Percentiles rank a stretch among this genome's conserved stretches.
phyloP scores from a whole-genome alignment of 2,797 vertebrate genomes.

The Heterohyrax brucei region DNA sequence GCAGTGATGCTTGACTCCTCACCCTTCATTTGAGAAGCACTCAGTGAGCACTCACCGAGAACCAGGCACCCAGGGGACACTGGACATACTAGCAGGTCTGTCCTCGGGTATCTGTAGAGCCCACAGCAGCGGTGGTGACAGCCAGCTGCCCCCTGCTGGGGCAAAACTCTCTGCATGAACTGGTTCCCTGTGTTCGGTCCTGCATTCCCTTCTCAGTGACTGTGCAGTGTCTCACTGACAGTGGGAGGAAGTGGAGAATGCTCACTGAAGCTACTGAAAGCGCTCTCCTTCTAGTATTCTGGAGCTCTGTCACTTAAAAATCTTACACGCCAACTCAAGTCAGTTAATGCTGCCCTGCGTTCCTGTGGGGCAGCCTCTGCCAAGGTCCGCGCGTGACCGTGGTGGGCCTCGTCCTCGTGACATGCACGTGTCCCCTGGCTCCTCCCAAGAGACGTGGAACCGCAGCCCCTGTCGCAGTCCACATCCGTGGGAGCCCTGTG shows the following conservation, averaged over 20 bases:
- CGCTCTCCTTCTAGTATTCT: constrained; percentile 33
- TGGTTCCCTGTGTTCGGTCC: not conserved
- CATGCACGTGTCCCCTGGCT: not conserved
- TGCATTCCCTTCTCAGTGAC: not conserved
- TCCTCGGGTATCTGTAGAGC: not conserved
- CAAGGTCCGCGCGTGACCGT: not conserved
- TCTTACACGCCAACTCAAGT: not conserved
- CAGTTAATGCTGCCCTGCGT: not conserved
- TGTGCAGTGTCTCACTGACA: not conserved
- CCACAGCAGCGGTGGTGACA: no score
- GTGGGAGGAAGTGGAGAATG: not conserved
- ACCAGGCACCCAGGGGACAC: no score
- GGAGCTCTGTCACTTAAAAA: constrained; percentile 53
- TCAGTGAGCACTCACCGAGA: not conserved
- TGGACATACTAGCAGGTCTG: no score
- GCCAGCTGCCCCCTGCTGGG: not conserved
- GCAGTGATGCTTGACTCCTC: not conserved
- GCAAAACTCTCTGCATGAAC: not conserved
- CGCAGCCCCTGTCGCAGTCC: constrained; percentile 71
- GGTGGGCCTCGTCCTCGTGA: not conserved
- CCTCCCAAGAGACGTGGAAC: constrained; percentile 14
- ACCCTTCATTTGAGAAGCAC: not conserved
- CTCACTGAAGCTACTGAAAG: constrained; percentile 29
- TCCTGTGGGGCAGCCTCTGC: not conserved
- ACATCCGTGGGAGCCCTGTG: not conserved